Base-by-base conservation (phyloP, 1,140 invertebrate species). In the Lutraria rhynchaena region DNA sequence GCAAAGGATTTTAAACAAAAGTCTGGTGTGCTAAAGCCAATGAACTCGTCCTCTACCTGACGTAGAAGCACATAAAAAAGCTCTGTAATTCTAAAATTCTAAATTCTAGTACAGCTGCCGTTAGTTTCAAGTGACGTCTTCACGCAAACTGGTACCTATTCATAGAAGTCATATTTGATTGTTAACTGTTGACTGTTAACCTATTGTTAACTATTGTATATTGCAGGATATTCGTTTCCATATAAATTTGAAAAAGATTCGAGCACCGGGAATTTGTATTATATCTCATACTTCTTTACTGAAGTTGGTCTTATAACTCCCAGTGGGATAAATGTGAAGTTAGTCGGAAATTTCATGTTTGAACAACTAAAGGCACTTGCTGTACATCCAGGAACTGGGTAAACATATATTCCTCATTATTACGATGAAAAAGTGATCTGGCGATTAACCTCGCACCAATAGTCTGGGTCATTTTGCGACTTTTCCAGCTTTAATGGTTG, bases 361-460 rank as follows among this genome's bases (percentile, higher is more conserved):
- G 63, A 67, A 31, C 1, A 4, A 1, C 41, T 67, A 27, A 41
- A 27, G 13, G 63, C 41, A 9, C 44, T 67, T 51, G 63, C 31
- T 4, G 24, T 67, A 5, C 63, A 67, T 49, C 63, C 63, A 7
- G 41, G 24, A 29, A 49, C 41, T 29, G 63, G 63, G 63, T 67
- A 65, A 46, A 27, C 46, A 41, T 41, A 41, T 7, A 41, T 15
- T 7, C 15, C 15, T 41, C 15, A 41, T 7, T 41, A 41, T 41
- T n/a, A n/a, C n/a, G n/a, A n/a, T n/a, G n/a, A n/a, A n/a, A n/a
- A n/a, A n/a, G n/a, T n/a, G n/a, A n/a, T n/a, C n/a, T n/a, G n/a
- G n/a, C n/a, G n/a, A n/a, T n/a, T n/a, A n/a, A n/a, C n/a, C n/a
- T n/a, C n/a, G n/a, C n/a, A n/a, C n/a, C n/a, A n/a, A n/a, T n/a